Evolutionary conservation across 2,797 vertebrate genomes (phyloP).

Genomic region (Xenopus petersii): DNA sequence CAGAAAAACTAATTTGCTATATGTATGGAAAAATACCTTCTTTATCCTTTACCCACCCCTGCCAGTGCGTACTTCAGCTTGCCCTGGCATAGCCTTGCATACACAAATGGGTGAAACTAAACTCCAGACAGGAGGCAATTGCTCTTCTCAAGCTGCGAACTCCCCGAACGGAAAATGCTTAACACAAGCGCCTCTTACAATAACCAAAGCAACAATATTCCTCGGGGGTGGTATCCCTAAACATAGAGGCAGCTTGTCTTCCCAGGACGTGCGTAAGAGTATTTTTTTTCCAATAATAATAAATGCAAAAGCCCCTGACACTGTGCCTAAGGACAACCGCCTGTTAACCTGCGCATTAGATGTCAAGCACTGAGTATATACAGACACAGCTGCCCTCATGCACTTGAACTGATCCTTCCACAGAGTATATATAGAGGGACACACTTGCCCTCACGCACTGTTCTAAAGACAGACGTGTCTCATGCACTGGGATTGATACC

Average conservation of each 20-base stretch:
- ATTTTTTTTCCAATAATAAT: conserved; percentile 9
- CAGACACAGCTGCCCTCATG: too few species aligned
- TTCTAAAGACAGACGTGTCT: too few species aligned
- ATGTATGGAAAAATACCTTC: too few species aligned
- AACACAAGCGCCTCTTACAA: conserved; percentile 14
- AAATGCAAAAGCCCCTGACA: conserved; percentile 2
- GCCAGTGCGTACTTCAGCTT: neutral
- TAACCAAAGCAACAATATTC: conserved; percentile 2
- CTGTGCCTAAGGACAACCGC: neutral
- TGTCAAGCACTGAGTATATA: too few species aligned
- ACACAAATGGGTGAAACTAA: neutral
- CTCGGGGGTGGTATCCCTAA: conserved; percentile 24
- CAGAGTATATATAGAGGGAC: too few species aligned
- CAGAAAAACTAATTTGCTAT: too few species aligned
- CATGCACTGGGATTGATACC: too few species aligned
- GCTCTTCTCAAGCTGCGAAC: conserved; percentile 29
- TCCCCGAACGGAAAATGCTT: conserved; percentile 15
- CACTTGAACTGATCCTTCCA: too few species aligned
- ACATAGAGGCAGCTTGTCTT: conserved; percentile 22
- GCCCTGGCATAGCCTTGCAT: neutral
- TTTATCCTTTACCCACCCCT: too few species aligned
- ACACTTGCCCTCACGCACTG: too few species aligned
- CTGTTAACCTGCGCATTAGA: too few species aligned
- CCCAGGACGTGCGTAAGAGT: conserved; percentile 30
- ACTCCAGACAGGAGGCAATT: neutral